Conservation (phyloP, 2,888 invertebrate species). For the Hirtodrosophila cameraria region DNA sequence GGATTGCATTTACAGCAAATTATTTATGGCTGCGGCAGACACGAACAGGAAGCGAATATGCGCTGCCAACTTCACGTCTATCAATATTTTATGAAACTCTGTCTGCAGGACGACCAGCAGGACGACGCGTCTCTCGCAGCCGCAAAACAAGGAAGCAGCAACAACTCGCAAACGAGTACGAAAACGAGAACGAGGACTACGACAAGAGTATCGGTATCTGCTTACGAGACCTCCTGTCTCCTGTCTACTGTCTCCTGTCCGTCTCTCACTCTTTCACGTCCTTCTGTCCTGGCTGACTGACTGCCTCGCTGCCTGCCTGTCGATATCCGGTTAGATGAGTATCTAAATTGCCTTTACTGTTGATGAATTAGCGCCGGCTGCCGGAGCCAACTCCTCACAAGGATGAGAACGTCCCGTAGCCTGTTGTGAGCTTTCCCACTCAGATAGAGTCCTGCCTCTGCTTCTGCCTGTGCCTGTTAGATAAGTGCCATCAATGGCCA, state of each 20-base stretch:
- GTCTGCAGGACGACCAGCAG: conserved; percentile 61
- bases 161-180: no score
- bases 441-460: no score
- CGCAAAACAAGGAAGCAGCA: conserved; percentile 30
- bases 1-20: conserved; percentile 80
- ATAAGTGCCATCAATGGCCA: conserved; percentile 64
- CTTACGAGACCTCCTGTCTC: conserved; percentile 34
- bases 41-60: conserved; percentile 76
- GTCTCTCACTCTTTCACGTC: conserved; percentile 12
- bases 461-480: conserved; percentile 49
- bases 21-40: conserved; percentile 80
- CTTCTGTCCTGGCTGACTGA: conserved; percentile 9
- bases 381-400: conserved; percentile 34
- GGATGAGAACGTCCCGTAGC: conserved; percentile 11
- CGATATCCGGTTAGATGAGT: conserved; percentile 81
- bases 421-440: conserved; percentile 12
- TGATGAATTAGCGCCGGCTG: conserved; percentile 75
- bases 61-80: conserved; percentile 81
- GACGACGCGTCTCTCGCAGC: conserved; percentile 29
- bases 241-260: conserved; percentile 7
- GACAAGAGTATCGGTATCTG: conserved; percentile 56
- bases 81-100: conserved; percentile 80
- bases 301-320: conserved; percentile 62
- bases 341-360: conserved; percentile 80
- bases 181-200: conserved; percentile 13